Conservation (phyloP, 2,797 vertebrate species). For the Oreochromis grahami region DNA sequence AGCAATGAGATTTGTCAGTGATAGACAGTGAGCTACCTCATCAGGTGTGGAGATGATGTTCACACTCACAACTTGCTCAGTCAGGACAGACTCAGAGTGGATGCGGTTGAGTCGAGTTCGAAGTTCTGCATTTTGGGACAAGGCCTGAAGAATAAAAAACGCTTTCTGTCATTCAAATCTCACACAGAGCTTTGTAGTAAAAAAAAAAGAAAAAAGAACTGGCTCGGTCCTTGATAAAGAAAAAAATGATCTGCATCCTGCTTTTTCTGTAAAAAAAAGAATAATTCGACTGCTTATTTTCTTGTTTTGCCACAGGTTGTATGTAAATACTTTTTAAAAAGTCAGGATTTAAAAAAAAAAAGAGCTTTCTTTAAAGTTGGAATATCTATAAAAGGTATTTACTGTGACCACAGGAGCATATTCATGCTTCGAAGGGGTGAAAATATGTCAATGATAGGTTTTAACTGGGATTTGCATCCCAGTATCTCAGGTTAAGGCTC, state of each 20-base stretch:
- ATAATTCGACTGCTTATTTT: background rate
- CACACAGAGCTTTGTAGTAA: background rate
- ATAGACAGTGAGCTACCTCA: conserved; percentile 81
- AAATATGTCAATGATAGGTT: background rate
- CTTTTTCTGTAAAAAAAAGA: background rate
- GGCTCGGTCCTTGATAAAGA: background rate
- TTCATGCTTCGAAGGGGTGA: background rate
- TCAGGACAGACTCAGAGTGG: conserved; percentile 95
- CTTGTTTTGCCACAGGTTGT: background rate
- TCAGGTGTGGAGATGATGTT: conserved; percentile 97
- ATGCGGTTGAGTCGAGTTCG: conserved; percentile 96
- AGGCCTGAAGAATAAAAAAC: conserved; percentile 77
- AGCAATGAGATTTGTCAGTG: conserved; percentile 22
- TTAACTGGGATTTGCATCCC: background rate
- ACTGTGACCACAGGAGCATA: background rate
- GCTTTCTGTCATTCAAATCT: background rate
- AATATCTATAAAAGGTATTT: background rate
- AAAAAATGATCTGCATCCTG: background rate
- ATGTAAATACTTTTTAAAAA: background rate
- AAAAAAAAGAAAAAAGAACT: background rate
- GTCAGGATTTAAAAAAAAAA: background rate
- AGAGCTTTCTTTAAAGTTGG: background rate
- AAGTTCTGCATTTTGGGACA: conserved; percentile 97
- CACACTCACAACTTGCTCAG: conserved; percentile 97
- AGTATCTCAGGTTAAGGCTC: background rate